phyloP scores from a whole-genome alignment of 1,140 invertebrate species.

The Danaus melanippus region DNA sequence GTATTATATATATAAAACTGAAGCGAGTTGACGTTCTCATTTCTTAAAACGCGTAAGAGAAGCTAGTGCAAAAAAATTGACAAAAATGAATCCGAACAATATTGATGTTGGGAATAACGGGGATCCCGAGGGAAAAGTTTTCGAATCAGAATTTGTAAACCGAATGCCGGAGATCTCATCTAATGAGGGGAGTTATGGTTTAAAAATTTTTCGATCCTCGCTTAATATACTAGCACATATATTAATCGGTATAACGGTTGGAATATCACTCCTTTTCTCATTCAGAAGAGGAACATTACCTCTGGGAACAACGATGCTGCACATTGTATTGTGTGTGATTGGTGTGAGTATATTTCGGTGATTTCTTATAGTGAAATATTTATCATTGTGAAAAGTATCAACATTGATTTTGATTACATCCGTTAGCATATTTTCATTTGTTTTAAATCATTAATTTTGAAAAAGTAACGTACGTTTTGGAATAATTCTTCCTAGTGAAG shows the following conservation, averaged over 20 bases:
- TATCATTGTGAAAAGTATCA: background rate
- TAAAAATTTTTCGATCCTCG: conserved; percentile 32
- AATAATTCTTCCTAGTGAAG: too few species aligned
- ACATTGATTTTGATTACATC: background rate
- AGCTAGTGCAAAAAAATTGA: too few species aligned
- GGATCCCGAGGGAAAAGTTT: too few species aligned
- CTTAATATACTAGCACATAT: conserved; percentile 35
- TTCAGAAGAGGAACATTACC: conserved; percentile 28
- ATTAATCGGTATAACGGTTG: conserved; percentile 34
- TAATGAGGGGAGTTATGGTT: conserved; percentile 7
- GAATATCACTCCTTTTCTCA: conserved; percentile 25
- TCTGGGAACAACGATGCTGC: conserved; percentile 20
- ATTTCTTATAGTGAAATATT: conserved; percentile 2
- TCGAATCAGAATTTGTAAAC: conserved; percentile 2
- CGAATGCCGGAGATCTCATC: conserved; percentile 1
- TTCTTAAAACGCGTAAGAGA: too few species aligned
- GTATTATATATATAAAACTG: background rate
- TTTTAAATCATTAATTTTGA: background rate
- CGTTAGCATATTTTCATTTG: background rate
- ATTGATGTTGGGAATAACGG: too few species aligned
- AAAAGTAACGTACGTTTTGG: too few species aligned
- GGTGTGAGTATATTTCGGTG: conserved; percentile 35
- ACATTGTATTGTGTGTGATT: conserved; percentile 43
- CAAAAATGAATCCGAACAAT: too few species aligned
- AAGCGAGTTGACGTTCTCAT: too few species aligned